phyloP scores from a whole-genome alignment of 2,113 vertebrate genomes.

The Callocephalon fimbriatum region DNA sequence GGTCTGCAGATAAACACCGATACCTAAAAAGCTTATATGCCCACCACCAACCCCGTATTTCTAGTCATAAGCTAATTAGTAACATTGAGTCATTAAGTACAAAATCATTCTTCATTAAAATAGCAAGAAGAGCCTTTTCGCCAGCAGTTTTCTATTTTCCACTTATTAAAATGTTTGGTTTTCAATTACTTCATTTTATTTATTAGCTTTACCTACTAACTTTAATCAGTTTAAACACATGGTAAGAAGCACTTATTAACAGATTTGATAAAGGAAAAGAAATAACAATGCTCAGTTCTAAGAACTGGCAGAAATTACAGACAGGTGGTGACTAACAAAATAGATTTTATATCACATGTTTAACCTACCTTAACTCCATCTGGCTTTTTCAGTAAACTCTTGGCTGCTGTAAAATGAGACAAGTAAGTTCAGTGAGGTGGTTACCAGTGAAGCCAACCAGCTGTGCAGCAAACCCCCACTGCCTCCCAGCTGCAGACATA shows the following conservation, averaged over 20 bases:
- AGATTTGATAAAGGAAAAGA: not conserved
- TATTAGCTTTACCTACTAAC: not conserved
- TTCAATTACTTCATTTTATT: not conserved
- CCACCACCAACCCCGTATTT: not conserved
- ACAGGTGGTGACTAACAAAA: not conserved
- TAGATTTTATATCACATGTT: not conserved
- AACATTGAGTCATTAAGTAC: not conserved
- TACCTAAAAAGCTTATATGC: not conserved
- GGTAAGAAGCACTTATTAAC: not conserved
- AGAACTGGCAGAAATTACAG: not conserved
- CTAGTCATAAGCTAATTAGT: not conserved
- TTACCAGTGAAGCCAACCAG: not conserved
- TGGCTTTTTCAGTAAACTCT: slow-evolving; percentile 93
- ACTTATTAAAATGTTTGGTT: not conserved
- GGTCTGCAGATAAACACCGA: not conserved
- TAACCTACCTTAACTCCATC: slow-evolving; percentile 95
- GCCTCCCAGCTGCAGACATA: not conserved
- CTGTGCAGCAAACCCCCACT: not conserved
- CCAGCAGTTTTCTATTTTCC: not conserved
- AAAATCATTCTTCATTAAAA: not conserved
- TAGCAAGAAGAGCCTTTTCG: not conserved
- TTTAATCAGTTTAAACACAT: not conserved
- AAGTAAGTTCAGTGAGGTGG: slow-evolving; percentile 40
- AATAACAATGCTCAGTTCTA: not conserved
- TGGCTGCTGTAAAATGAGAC: slow-evolving; percentile 86